A percentile compares a stretch with the other conserved stretches of the same genome.
phyloP scores from a whole-genome alignment of 2,797 vertebrate species.

The Atherinosoma microstoma region DNA sequence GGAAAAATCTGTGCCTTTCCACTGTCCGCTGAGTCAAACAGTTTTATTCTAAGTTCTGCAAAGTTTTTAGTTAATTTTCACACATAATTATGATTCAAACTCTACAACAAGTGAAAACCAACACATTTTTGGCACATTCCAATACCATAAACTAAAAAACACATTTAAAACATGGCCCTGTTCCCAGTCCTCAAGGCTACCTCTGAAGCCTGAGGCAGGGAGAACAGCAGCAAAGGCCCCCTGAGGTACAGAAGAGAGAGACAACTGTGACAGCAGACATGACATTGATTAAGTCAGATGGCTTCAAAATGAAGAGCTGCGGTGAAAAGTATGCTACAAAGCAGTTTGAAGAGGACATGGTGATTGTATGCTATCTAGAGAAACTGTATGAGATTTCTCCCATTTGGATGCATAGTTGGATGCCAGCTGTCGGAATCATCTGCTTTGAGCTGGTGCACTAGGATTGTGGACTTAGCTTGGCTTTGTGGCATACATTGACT shows the following conservation, averaged over 20 bases:
- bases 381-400: constrained; percentile 3
- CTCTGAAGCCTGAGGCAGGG: constrained; percentile 9
- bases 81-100: not conserved
- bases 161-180: not conserved
- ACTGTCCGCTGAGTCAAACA: not conserved
- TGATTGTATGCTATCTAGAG: not conserved
- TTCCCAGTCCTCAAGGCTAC: not conserved
- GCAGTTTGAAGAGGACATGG: not conserved
- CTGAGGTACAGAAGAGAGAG: constrained; percentile 3
- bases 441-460: not conserved
- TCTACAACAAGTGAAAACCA: not conserved
- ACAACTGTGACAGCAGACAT: constrained; percentile 5
- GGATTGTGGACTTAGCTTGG: not conserved
- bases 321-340: constrained; percentile 14
- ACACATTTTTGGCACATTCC: not conserved
- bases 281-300: constrained; percentile 21
- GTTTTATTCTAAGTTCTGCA: not conserved
- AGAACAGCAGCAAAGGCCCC: constrained; percentile 3
- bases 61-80: not conserved
- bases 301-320: constrained; percentile 16
- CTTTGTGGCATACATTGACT: too few species aligned
- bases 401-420: not conserved
- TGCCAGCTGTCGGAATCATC: not conserved
- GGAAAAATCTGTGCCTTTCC: not conserved
- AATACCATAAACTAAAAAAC: not conserved